phyloP scores from a whole-genome alignment of 1,140 invertebrate species.

The Pachypsylla venusta region DNA sequence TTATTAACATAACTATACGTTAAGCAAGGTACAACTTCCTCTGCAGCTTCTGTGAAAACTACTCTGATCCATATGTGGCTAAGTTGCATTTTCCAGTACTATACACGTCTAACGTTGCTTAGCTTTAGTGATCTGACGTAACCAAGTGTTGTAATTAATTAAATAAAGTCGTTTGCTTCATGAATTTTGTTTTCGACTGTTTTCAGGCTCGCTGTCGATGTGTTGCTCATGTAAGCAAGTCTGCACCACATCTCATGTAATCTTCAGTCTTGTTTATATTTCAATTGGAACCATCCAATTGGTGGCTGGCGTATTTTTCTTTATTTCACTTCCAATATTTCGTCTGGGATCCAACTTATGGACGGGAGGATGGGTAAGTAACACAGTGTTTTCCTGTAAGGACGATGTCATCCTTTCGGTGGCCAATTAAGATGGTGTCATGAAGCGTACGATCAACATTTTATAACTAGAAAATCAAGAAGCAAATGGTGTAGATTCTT shows the following conservation, averaged over 20 bases:
- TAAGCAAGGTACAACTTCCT: too few species aligned
- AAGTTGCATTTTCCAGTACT: too few species aligned
- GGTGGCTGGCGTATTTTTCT: constrained; percentile 34
- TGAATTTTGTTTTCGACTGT: background rate
- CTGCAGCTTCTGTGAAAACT: too few species aligned
- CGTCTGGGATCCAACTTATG: constrained; percentile 32
- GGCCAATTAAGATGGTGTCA: background rate
- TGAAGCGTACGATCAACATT: too few species aligned
- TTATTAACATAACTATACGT: too few species aligned
- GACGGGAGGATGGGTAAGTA: constrained; percentile 35
- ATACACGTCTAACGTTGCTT: too few species aligned
- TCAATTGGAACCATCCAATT: constrained; percentile 33
- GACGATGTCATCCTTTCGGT: background rate
- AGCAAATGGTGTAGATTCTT: too few species aligned
- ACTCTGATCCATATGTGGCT: too few species aligned
- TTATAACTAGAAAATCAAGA: too few species aligned
- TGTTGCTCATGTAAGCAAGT: constrained; percentile 27
- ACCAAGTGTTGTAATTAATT: too few species aligned
- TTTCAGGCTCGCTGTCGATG: constrained; percentile 19
- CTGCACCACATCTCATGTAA: constrained; percentile 32
- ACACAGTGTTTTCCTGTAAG: background rate
- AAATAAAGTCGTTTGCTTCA: too few species aligned
- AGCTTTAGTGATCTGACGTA: too few species aligned
- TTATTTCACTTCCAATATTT: constrained; percentile 33
- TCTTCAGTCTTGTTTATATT: constrained; percentile 34